Evolutionary conservation across 2,113 vertebrate species (phyloP).

Genomic region (Chlamydotis undulata): DNA sequence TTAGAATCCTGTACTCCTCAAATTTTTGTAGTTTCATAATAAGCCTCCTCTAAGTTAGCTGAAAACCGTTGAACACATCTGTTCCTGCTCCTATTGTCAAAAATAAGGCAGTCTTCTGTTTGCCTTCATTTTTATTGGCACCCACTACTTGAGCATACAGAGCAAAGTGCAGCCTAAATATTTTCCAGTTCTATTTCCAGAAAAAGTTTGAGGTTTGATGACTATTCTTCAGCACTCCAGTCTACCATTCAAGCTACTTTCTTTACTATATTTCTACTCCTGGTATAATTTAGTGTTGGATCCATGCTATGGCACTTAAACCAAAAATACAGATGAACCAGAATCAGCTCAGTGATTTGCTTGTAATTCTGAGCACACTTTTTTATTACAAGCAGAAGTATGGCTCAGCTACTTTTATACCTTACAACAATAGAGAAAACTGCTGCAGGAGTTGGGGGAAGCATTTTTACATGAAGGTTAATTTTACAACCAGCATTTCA

Average conservation of each 20-base stretch:
- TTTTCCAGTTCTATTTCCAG: conserved; percentile 47
- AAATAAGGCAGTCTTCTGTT: conserved; percentile 29
- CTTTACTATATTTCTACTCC: neutral
- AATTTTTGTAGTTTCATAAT: conserved; percentile 39
- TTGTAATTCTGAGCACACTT: neutral
- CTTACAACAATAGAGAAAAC: neutral
- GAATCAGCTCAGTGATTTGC: neutral
- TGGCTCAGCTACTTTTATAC: neutral
- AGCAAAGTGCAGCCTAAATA: conserved; percentile 10
- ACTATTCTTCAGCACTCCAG: neutral
- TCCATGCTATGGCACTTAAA: neutral
- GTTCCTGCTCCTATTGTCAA: conserved; percentile 17
- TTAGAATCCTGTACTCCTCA: conserved; percentile 25
- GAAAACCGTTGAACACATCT: conserved; percentile 48
- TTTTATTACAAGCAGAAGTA: neutral
- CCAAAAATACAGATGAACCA: neutral
- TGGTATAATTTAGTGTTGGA: neutral
- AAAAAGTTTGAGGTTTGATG: neutral
- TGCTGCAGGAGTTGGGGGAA: neutral
- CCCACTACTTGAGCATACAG: neutral
- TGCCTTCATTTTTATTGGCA: conserved; percentile 46
- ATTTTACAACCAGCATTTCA: neutral
- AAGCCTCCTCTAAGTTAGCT: conserved; percentile 5
- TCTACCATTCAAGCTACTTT: neutral
- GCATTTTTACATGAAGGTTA: neutral